Base-by-base conservation (phyloP, 2,797 vertebrate species). In the Scleropages formosus region DNA sequence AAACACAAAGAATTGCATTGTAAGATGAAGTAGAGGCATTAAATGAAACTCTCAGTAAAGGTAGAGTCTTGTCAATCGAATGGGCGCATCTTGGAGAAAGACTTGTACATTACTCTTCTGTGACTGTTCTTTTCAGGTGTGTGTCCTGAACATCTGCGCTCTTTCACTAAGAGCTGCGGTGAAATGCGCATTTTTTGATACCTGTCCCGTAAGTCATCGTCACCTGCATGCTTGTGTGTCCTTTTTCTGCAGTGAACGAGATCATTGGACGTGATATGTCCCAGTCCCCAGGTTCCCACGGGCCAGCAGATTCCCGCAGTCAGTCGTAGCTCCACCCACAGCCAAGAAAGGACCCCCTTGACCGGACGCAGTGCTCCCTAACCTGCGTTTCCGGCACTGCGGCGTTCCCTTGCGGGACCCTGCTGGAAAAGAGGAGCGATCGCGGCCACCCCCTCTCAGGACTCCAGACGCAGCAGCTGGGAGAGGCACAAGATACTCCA, bases 231-330 rank as follows among this genome's bases (percentile, higher is more conserved):
- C 78, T 63, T 64, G 63, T 76, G 75, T 75, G 79, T 73, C 9
- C 60, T 69, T 76, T 31, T 31, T 49, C 77, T 86, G 4, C 85
- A 98, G 96, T 98, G 86, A 98, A 95, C 27, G 96, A 98, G 87
- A 95, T 98, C 80, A 98, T 98, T 84, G 94, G 95, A 87, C 92
- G 96, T 91, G 96, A 98, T 85, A 95, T 96, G 85, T 88, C 94
- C 47, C 87, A 92, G 78, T 88, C 90, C 84, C 92, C 93, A n/a
- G 92, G 90, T 80, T 92, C 91, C 58, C 89, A 85, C 77, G 89
- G 88, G 88, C 78, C 90, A 83, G 20, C 79, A n/a, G 80, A 20
- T 12, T 82, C 69, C n/a, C 39, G 16, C 84, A 82, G 77, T 79
- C 86, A 89, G 77, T 68, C 86, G 76, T 80, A 78, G 51, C 75